Conservation (phyloP, 2,888 invertebrate genomes). For the Eumerus sabulonum region DNA sequence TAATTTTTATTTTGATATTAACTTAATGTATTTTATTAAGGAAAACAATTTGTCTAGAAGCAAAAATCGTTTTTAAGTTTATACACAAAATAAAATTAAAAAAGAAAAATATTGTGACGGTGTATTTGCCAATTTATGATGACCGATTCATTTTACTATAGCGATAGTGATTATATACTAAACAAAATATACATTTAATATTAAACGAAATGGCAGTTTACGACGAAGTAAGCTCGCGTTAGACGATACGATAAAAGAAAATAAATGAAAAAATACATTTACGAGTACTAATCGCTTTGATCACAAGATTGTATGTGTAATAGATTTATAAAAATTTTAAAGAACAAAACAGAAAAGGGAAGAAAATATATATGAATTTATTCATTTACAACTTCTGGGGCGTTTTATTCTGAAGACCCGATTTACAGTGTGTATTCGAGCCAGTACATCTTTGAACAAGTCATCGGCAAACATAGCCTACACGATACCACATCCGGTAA, state of each 20-base stretch:
- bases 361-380: conserved; percentile 50
- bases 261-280: background rate
- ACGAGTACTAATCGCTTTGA: conserved; percentile 25
- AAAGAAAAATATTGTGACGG: conserved; percentile 16
- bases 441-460: no score
- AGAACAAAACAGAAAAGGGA: conserved; percentile 24
- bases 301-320: conserved; percentile 31
- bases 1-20: conserved; percentile 49
- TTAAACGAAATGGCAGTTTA: conserved; percentile 18
- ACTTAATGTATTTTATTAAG: conserved; percentile 63
- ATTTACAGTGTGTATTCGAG: no score
- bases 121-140: conserved; percentile 61
- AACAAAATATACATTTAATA: conserved; percentile 58
- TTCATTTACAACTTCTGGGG: conserved; percentile 45
- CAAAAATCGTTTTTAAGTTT: conserved; percentile 26
- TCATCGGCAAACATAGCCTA: no score
- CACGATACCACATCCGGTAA: no score
- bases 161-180: conserved; percentile 63
- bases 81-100: conserved; percentile 24
- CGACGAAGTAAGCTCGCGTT: conserved; percentile 31
- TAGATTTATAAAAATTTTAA: conserved; percentile 47
- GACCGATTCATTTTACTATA: conserved; percentile 54
- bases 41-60: no score
- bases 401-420: conserved; percentile 53
- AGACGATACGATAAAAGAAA: conserved; percentile 17